Evolutionary conservation across 2,113 vertebrate genomes (phyloP), one percentile per base, ranked within the genome.

Genomic region (Caloenas nicobarica): DNA sequence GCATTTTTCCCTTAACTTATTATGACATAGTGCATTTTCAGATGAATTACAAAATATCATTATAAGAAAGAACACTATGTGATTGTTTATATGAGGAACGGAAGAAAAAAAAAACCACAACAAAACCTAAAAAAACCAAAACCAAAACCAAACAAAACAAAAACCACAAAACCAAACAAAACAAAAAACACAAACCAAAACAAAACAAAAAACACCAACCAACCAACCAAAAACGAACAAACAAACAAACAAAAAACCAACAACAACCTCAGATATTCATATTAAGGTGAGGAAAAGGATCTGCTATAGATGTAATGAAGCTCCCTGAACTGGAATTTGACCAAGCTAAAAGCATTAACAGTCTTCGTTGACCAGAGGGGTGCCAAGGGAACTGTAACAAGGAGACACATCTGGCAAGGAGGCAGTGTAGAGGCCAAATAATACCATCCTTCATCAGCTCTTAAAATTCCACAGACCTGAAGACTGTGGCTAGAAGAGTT

Each of bases 281-380:
- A 60, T 84, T 91, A 73, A 72, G 73, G 40, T 46, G 54, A 26
- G 12, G 26, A 14, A 71, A 72, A 33, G 34, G 57, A 19, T 1
- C 11, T 71, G 23, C 56, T 86, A 46, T 7, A 91, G 42, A 77
- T 6, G 65, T 44, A 90, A 86, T 16, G 18, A 34, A 83, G 24
- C 26, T 86, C 42, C 29, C 57, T 86, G 62, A 93, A 83, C 34
- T 83, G 34, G 46, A 94, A 86, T 96, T 93, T 96, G 76, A 97
- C 89, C 90, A 97, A 86, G 86, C 56, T 96, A 90, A 95, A 90
- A 91, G 89, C 46, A 93, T 96, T 95, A 93, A 71, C 56, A 86
- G 60, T 14, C 54, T 96, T 88, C 22, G 60, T 86, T 90, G 76
- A 91, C 79, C 85, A 88, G 81, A 68, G 50, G 25, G 5, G 57